Evolutionary conservation across 2,113 vertebrate genomes (phyloP).

Genomic region (Nothobranchius furzeri): DNA sequence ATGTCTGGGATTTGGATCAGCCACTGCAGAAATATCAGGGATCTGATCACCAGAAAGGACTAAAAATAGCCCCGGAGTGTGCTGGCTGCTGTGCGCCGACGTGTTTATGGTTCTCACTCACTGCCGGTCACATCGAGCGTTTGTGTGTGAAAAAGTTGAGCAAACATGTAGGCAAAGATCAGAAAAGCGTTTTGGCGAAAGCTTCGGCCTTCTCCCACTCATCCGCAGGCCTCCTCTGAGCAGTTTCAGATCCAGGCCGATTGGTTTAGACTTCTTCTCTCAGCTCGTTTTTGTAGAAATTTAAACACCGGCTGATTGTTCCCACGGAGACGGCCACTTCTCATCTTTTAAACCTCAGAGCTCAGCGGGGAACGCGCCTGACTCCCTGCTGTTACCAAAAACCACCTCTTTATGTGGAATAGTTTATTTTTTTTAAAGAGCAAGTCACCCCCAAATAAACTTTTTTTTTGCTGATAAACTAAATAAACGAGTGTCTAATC

Average conservation of each 20-base stretch:
- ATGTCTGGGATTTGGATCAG: constrained; percentile 30
- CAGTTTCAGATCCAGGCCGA: constrained; percentile 5
- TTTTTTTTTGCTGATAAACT: too few species aligned
- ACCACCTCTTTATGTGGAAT: constrained; percentile 35
- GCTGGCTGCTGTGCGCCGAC: constrained; percentile 50
- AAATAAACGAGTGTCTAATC: too few species aligned
- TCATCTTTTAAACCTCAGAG: constrained; percentile 45
- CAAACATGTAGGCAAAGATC: constrained; percentile 56
- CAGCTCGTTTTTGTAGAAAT: constrained; percentile 14
- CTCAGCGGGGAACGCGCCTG: constrained; percentile 38
- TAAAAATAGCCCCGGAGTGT: constrained; percentile 55
- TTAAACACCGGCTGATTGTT: constrained; percentile 7
- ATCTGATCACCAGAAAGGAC: constrained; percentile 51
- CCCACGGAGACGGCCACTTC: constrained; percentile 18
- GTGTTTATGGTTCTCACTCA: constrained; percentile 50
- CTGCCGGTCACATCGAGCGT: constrained; percentile 33
- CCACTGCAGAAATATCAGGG: constrained; percentile 42
- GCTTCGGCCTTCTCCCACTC: constrained; percentile 40
- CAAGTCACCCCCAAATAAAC: too few species aligned
- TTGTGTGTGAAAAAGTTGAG: constrained; percentile 48
- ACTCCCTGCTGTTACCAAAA: constrained; percentile 46
- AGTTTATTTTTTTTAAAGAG: constrained; percentile 10
- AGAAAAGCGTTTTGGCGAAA: constrained; percentile 51
- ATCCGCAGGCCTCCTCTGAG: background rate
- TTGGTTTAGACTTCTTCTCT: constrained; percentile 12